These are phyloP conservation scores for Brevipalpus yothersi DNA, from an alignment of 1,140 invertebrate species.

Conservation along the genomic window DNA sequence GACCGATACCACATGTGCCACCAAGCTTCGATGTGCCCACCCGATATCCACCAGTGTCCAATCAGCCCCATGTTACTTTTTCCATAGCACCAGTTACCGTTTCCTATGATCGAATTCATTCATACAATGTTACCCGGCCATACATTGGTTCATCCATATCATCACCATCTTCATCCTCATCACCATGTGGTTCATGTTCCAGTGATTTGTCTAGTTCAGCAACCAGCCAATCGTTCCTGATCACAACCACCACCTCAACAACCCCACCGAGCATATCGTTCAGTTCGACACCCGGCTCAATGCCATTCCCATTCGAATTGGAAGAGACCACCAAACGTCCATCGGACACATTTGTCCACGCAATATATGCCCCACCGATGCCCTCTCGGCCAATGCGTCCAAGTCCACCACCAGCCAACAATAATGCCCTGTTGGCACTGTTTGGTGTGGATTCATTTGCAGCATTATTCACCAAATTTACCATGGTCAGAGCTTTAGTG, in stretches of 20 bases:
- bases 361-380: constrained; percentile 7
- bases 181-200: neutral
- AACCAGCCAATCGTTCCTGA: neutral
- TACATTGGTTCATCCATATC: neutral
- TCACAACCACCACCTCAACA: neutral
- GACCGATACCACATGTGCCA: too few relatives aligned
- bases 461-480: neutral
- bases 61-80: too few relatives aligned
- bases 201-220: neutral
- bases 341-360: neutral
- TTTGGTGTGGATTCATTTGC: neutral
- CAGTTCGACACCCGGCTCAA: too few relatives aligned
- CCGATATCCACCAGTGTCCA: too few relatives aligned
- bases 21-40: too few relatives aligned
- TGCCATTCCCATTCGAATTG: too few relatives aligned
- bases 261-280: neutral
- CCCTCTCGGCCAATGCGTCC: neutral
- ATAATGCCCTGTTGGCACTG: neutral
- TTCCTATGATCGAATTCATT: neutral
- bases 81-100: too few relatives aligned
- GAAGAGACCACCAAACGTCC: neutral
- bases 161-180: neutral
- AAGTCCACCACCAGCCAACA: neutral
- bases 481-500: neutral
- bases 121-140: neutral